These are phyloP conservation scores for Phrynocephalus vlangalii DNA, from an alignment of 2,797 vertebrate species.

Conservation along the genomic window DNA sequence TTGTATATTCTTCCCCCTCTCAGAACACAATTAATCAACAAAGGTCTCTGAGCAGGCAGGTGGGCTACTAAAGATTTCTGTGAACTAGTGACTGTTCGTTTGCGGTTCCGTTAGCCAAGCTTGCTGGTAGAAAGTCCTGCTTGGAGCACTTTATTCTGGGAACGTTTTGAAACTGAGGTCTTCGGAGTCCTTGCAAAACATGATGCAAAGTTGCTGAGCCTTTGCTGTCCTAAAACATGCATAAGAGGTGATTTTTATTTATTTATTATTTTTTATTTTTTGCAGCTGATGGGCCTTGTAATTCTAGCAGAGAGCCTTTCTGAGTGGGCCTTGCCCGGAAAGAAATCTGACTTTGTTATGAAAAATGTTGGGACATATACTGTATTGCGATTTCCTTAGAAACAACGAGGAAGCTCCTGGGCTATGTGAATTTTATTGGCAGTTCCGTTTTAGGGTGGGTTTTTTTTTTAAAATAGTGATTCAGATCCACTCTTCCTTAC, in stretches of 20 bases:
- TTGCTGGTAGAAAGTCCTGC: neutral
- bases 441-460: neutral
- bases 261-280: neutral
- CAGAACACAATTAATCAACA: neutral
- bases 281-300: accelerated
- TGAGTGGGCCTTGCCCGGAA: neutral
- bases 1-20: too few relatives aligned
- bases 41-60: neutral
- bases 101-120: too few relatives aligned
- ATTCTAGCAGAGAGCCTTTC: neutral
- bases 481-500: neutral
- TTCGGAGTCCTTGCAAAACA: neutral
- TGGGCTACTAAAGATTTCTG: neutral
- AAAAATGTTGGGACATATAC: accelerated
- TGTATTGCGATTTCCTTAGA: neutral
- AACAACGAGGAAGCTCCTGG: neutral
- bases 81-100: neutral
- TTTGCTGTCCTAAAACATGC: neutral
- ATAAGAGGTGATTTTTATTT: neutral
- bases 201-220: neutral
- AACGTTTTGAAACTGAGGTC: neutral
- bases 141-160: neutral
- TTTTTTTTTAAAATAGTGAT: neutral
- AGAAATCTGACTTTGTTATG: neutral
- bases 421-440: neutral